Evolutionary conservation across 2,113 vertebrate genomes (phyloP).

Genomic region (Phaetusa simplex): DNA sequence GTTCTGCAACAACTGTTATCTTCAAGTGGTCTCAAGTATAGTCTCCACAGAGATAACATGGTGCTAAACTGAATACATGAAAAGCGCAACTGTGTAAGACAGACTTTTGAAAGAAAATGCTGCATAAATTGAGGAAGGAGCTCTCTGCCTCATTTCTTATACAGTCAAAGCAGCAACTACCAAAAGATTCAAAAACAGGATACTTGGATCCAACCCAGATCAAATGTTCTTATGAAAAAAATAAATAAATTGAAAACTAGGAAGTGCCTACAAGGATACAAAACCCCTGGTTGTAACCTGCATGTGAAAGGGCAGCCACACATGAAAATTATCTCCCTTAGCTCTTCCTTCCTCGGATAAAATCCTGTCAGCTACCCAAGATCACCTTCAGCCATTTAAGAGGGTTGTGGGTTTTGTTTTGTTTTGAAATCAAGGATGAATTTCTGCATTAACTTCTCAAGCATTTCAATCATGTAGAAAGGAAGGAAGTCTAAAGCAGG

Average conservation of each 20-base stretch:
- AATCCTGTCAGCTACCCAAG: neutral
- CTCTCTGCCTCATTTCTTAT: neutral
- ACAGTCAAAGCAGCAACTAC: neutral
- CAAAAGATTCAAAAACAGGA: neutral
- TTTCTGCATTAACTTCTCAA: neutral
- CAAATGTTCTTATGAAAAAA: neutral
- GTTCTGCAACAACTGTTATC: constrained; percentile 10
- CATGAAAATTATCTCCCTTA: neutral
- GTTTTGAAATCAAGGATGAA: neutral
- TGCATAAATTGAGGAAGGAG: neutral
- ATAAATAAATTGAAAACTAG: neutral
- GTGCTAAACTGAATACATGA: neutral
- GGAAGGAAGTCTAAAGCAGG: neutral
- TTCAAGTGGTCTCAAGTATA: constrained; percentile 7
- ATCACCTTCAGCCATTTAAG: neutral
- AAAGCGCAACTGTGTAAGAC: neutral
- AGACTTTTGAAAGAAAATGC: constrained; percentile 28
- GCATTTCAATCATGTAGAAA: neutral
- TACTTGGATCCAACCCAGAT: neutral
- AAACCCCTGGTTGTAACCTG: neutral
- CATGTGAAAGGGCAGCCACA: neutral
- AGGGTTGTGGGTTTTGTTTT: neutral
- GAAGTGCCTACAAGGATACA: neutral
- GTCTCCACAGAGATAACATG: neutral
- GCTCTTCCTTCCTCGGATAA: neutral